phyloP scores from a whole-genome alignment of 1,140 invertebrate species.

The Drosophila asahinai region DNA sequence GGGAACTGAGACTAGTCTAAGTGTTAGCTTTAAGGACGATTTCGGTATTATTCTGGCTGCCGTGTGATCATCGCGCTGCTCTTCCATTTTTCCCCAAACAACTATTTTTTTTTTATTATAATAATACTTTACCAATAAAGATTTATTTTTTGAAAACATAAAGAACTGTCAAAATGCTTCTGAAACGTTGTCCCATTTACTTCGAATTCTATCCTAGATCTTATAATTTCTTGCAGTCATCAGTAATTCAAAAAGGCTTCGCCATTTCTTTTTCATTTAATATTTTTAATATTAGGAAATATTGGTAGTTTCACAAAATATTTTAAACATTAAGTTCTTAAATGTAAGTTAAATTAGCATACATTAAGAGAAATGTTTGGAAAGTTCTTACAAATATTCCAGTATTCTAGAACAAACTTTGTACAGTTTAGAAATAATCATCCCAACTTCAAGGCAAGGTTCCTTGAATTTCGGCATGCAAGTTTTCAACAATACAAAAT shows the following conservation, averaged over 20 bases:
- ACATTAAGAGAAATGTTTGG: not conserved
- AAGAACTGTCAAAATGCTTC: not conserved
- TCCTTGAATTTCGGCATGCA: not conserved
- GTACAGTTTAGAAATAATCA: not conserved
- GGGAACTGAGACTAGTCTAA: slow-evolving; percentile 39
- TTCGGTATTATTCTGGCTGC: slow-evolving; percentile 68
- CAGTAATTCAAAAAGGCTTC: not conserved
- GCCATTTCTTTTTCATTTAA: not conserved
- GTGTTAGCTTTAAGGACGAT: slow-evolving; percentile 22
- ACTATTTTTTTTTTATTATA: slow-evolving; percentile 12
- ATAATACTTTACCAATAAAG: slow-evolving; percentile 40
- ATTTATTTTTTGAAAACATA: slow-evolving; percentile 34
- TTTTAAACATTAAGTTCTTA: not conserved
- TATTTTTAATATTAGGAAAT: slow-evolving; percentile 9
- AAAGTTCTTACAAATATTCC: not conserved
- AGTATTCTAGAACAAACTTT: not conserved
- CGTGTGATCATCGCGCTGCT: slow-evolving; percentile 61
- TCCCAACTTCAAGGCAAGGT: not conserved
- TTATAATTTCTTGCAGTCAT: not conserved
- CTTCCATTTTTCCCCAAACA: slow-evolving; percentile 58
- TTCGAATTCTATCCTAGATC: not conserved
- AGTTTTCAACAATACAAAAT: no score
- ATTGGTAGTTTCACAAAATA: slow-evolving; percentile 3
- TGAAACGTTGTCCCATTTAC: no score
- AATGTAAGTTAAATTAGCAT: not conserved